Evolutionary conservation across 64 coral and sea anemone species (phyloP).

Genomic region (Astreopora myriophthalma): DNA sequence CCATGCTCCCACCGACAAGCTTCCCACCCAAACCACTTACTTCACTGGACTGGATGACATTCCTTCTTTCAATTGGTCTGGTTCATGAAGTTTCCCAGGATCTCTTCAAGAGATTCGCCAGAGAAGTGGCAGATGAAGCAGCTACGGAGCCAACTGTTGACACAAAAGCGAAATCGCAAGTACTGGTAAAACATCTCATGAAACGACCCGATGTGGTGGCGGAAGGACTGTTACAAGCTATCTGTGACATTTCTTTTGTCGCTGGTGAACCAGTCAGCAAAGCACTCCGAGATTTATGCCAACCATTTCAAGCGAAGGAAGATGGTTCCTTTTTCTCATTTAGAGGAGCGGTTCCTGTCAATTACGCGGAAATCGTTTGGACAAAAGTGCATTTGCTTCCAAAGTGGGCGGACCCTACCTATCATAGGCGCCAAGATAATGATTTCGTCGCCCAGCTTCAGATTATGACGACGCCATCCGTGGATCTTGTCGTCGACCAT

Average conservation of each 20-base stretch:
- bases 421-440: not conserved
- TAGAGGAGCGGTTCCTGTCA: not conserved
- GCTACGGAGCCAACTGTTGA: not conserved
- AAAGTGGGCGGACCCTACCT: not conserved
- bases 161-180: constrained; percentile 16
- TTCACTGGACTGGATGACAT: not conserved
- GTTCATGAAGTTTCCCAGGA: constrained; percentile 1
- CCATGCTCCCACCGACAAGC: not conserved
- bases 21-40: constrained; percentile 30
- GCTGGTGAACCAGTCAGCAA: not conserved
- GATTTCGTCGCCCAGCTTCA: not conserved
- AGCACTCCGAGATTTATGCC: not conserved
- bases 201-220: constrained; percentile 3
- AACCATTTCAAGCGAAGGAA: not conserved
- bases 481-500: constrained; percentile 36
- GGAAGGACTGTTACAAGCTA: not conserved
- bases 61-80: constrained; percentile 49
- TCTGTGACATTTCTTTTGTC: constrained; percentile 41
- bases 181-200: constrained; percentile 34
- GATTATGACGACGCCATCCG: constrained; percentile 6
- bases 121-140: constrained; percentile 38
- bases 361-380: constrained; percentile 26
- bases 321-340: constrained; percentile 19
- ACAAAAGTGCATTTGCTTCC: constrained; percentile 48
- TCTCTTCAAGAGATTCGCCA: constrained; percentile 31